Evolutionary conservation across 2,113 vertebrate genomes (phyloP).

Genomic region (Morone saxatilis): DNA sequence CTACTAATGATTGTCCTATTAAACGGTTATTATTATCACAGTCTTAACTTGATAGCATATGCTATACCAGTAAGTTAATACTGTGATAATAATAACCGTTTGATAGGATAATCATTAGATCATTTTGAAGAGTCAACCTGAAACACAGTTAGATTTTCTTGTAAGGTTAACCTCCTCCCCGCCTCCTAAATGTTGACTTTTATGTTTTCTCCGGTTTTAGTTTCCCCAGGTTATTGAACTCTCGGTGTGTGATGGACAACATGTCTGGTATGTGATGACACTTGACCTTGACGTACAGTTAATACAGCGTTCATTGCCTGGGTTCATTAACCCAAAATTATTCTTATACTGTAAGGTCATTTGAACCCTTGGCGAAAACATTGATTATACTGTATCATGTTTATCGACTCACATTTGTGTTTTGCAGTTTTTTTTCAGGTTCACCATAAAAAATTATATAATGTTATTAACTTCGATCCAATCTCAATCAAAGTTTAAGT

Average conservation of each 20-base stretch:
- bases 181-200: slow-evolving; percentile 25
- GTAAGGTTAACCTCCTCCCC: neutral
- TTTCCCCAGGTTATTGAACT: slow-evolving; percentile 54
- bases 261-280: slow-evolving; percentile 51
- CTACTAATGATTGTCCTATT: too few relatives aligned
- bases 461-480: neutral
- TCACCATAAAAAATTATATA: neutral
- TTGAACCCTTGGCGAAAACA: neutral
- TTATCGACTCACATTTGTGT: neutral
- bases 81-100: neutral
- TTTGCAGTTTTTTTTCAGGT: neutral
- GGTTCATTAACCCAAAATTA: slow-evolving; percentile 10
- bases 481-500: neutral
- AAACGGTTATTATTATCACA: too few relatives aligned
- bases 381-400: neutral
- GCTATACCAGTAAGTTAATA: neutral
- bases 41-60: too few relatives aligned
- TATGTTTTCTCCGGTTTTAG: neutral
- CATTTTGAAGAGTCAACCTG: neutral
- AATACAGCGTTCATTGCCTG: slow-evolving; percentile 29
- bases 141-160: slow-evolving; percentile 30
- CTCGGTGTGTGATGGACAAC: slow-evolving; percentile 17
- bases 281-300: slow-evolving; percentile 61
- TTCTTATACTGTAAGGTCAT: neutral
- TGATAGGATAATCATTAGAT: neutral